Percentiles rank a stretch among this genome's conserved stretches.
Evolutionary conservation across 2,888 invertebrate species (phyloP).

Genomic region (Cantharis rufa): DNA sequence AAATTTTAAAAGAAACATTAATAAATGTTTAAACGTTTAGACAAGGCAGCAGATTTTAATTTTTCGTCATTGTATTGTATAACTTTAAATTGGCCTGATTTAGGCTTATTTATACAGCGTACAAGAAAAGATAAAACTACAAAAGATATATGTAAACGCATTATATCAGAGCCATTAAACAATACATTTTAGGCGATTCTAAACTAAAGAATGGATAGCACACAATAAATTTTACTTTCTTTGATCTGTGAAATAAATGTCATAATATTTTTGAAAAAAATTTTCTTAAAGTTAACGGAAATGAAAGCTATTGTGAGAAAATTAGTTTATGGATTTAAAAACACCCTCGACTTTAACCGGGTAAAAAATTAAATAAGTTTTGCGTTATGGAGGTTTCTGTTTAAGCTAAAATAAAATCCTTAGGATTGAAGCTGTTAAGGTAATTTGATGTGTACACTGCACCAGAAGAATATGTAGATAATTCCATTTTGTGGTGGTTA

Average conservation of each 20-base stretch:
- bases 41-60: background rate
- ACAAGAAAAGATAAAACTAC: background rate
- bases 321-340: background rate
- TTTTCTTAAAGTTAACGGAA: background rate
- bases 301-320: background rate
- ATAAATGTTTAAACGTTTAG: background rate
- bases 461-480: background rate
- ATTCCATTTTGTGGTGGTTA: too few species aligned
- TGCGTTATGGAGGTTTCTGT: background rate
- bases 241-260: background rate
- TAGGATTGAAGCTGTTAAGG: background rate
- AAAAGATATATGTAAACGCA: background rate
- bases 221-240: background rate
- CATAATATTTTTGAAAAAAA: background rate
- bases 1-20: background rate
- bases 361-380: background rate
- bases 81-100: background rate
- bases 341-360: background rate
- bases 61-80: background rate
- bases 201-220: background rate
- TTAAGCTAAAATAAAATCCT: background rate
- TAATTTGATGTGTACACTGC: background rate
- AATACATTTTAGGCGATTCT: background rate
- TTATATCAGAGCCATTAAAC: background rate
- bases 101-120: background rate